Conservation (phyloP, 1,140 invertebrate species). For the Cydia strobilella region DNA sequence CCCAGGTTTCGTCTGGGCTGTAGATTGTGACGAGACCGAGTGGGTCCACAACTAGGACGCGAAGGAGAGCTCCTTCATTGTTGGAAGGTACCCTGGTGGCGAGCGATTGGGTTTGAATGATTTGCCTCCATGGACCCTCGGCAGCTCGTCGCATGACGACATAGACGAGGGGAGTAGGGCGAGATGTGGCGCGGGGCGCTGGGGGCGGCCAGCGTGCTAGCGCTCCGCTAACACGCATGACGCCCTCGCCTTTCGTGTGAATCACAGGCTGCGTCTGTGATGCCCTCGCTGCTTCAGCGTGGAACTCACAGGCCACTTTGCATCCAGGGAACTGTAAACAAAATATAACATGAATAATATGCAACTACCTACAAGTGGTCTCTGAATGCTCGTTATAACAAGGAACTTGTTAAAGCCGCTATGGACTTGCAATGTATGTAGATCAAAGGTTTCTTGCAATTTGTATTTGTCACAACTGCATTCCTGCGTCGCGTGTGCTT, state of each 20-base stretch:
- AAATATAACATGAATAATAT: constrained; percentile 39
- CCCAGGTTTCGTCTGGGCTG: constrained; percentile 83
- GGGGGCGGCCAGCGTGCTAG: constrained; percentile 83
- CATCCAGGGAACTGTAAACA: constrained; percentile 85
- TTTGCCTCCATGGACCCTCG: constrained; percentile 83
- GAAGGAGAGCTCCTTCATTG: constrained; percentile 81
- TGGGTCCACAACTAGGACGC: constrained; percentile 84
- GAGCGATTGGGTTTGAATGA: constrained; percentile 83
- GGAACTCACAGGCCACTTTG: constrained; percentile 85
- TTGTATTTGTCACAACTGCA: constrained; percentile 29
- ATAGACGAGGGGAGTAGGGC: constrained; percentile 82
- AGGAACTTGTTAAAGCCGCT: not conserved
- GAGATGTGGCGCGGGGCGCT: constrained; percentile 75
- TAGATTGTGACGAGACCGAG: constrained; percentile 85
- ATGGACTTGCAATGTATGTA: constrained; percentile 15
- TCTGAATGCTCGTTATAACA: constrained; percentile 1
- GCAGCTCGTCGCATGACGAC: constrained; percentile 84
- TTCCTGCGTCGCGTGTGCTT: constrained; percentile 4
- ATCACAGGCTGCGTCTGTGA: constrained; percentile 84
- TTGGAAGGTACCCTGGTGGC: constrained; percentile 82
- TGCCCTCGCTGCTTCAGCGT: constrained; percentile 81
- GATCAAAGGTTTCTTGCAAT: constrained; percentile 27
- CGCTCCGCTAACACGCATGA: constrained; percentile 81
- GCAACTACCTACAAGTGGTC: not conserved
- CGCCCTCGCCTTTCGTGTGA: constrained; percentile 84